Base-by-base conservation (phyloP, 2,797 vertebrate species). In the Schizopygopsis malacanthus region DNA sequence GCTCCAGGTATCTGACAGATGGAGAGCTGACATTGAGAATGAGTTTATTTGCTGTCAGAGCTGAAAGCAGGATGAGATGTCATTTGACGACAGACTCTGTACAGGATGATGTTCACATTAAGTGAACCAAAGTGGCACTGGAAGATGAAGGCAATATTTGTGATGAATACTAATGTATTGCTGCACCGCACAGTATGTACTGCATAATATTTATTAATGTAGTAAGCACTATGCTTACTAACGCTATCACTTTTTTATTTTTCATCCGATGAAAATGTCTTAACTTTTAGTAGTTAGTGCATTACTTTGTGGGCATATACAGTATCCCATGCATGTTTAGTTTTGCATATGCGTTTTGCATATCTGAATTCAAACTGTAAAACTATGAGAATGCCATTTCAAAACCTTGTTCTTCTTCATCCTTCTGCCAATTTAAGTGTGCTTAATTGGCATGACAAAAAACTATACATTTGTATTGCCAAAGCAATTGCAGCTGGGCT, bases 71-170 rank as follows among this genome's bases (percentile, higher is more conserved):
- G 33, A 84, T n/a, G 41, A 56, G 76, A 85, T 72, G 76, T 85
- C 37, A 45, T 47, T n/a, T 65, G 52, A 79, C 15, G 86, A 85
- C 89, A 90, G 72, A 85, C 25, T 52, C 65, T 45, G 72, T 63
- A 87, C 85, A 75, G 63, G 77, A 83, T 52, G 69, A 76, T 83
- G 65, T 80, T 88, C 83, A 82, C 71, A 52, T 88, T 80, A 59
- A 79, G 81, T 70, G 61, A 84, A 63, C 25, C 54, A 83, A 71
- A 84, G 65, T 81, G 70, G 70, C 37, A 71, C 65, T 79, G 61
- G 69, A 47, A 76, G 54, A 85, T 80, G 81, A 87, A 76, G 77
- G 82, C 70, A 22, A 73, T 39, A 37, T 25, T 82, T 25, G 28
- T 11, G 28, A 50, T 41, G 56, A 76, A 76, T 75, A 63, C 20